Base-by-base conservation (phyloP, 2,797 vertebrate species). In the Orientallactaga sibirica region DNA sequence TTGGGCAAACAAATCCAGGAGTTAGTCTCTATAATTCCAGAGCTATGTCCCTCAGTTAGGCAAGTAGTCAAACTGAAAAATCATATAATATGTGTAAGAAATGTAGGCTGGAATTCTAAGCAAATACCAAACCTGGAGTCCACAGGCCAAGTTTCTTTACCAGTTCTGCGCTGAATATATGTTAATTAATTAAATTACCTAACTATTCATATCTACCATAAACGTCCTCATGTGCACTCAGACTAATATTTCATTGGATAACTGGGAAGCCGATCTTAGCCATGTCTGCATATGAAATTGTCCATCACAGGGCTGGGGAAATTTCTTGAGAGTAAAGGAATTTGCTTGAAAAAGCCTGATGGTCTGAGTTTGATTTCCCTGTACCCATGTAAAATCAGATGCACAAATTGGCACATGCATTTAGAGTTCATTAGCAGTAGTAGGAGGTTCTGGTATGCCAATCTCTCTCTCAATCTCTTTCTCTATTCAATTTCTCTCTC, bases 91-190 rank as follows among this genome's bases (percentile, higher is more conserved):
- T 4, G 0, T 11, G 12, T 43, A 27, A 33, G 14, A 41, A 76
- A 52, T 2, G 5, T 0, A 85, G 2, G 5, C 11, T 55, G 3
- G 3, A 41, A 27, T 0, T 41, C 3, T 14, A 22, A 6, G 3
- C 15, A 66, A 0, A 48, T 5, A 2, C 3, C 10, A 10, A 70
- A 37, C 19, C 11, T 79, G 1, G 3, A 79, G 6, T 55, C n/a
- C 12, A 19, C 3, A 86, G 7, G 2, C 14, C 62, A 29, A 79
- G 33, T 14, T 77, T 76, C n/a, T 68, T 68, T 27, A 62, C 48
- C 7, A 81, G 27, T 43, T 70, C 24, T 76, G 19, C 18, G 70
- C 48, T 70, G 71, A 74, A 18, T 4, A 37, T 5, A 10, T 82
- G 43, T 81, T 3, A 74, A 62, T 8, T 78, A 70, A 1, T 62